Conservation (phyloP, 2,888 invertebrate genomes). For the Xiphydria camelus region DNA sequence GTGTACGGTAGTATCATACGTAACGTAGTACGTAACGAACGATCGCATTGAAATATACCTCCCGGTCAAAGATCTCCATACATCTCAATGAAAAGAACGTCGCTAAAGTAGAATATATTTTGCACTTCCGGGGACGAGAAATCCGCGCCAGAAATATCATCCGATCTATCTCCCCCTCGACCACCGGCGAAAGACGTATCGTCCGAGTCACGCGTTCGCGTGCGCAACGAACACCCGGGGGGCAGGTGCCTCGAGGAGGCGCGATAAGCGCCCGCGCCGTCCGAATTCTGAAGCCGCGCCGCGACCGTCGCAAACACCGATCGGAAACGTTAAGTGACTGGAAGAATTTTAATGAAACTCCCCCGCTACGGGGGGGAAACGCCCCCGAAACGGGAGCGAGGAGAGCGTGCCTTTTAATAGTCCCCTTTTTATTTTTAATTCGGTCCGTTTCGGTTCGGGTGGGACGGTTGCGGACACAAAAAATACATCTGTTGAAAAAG, state of each 20-base stretch:
- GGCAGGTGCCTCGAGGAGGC: constrained; percentile 15
- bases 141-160: too few relatives aligned
- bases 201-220: too few relatives aligned
- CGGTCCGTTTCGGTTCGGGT: constrained; percentile 36
- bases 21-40: too few relatives aligned
- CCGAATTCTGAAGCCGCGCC: not conserved
- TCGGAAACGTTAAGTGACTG: constrained; percentile 53
- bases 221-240: constrained; percentile 4
- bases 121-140: too few relatives aligned
- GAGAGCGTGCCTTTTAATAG: constrained; percentile 46
- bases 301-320: not conserved
- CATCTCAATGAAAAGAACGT: too few relatives aligned
- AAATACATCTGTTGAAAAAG: constrained; percentile 39
- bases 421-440: constrained; percentile 35
- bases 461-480: constrained; percentile 31
- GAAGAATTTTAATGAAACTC: constrained; percentile 59
- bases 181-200: too few relatives aligned
- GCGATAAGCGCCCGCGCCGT: constrained; percentile 13
- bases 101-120: too few relatives aligned
- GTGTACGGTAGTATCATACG: too few relatives aligned
- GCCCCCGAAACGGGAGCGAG: constrained; percentile 17
- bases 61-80: too few relatives aligned
- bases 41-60: too few relatives aligned
- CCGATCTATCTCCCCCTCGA: too few relatives aligned
- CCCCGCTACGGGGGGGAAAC: too few relatives aligned